A percentile compares a stretch with the other conserved stretches of the same genome.
phyloP scores from a whole-genome alignment of 1,140 invertebrate species.

The Glossosoma conforme region DNA sequence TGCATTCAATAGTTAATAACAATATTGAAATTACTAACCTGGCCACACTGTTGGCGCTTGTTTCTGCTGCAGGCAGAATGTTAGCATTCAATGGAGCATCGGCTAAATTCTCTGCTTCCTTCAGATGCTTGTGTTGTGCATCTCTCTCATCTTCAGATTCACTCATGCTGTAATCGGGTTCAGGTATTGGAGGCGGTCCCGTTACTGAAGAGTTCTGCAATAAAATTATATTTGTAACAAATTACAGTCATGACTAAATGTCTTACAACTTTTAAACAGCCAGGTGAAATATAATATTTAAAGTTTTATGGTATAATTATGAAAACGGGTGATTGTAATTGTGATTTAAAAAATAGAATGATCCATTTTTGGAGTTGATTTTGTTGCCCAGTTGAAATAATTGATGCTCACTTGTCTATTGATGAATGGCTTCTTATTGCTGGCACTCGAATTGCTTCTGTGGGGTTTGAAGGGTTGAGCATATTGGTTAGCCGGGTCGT shows the following conservation, averaged over 20 bases:
- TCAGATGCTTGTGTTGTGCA: slow-evolving; percentile 39
- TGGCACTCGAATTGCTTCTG: slow-evolving; percentile 53
- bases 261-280: too few relatives aligned
- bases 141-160: slow-evolving; percentile 66
- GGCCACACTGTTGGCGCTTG: slow-evolving; percentile 63
- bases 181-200: slow-evolving; percentile 73
- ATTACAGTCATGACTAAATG: too few relatives aligned
- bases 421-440: slow-evolving; percentile 33
- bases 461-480: slow-evolving; percentile 61
- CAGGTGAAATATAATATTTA: too few relatives aligned
- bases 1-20: too few relatives aligned
- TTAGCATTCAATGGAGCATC: slow-evolving; percentile 7
- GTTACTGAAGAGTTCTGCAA: slow-evolving; percentile 45
- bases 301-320: not conserved
- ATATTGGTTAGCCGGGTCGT: slow-evolving; percentile 56
- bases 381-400: too few relatives aligned
- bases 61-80: slow-evolving; percentile 47
- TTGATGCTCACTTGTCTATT: slow-evolving; percentile 20
- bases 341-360: too few relatives aligned
- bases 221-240: too few relatives aligned
- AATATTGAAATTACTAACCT: slow-evolving; percentile 43
- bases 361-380: too few relatives aligned
- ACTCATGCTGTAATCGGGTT: slow-evolving; percentile 83
- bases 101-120: slow-evolving; percentile 26
- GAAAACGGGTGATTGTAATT: not conserved